These are phyloP conservation scores for Pogonocherus hispidulus DNA, from an alignment of 2,888 invertebrate species.

Conservation along the genomic window DNA sequence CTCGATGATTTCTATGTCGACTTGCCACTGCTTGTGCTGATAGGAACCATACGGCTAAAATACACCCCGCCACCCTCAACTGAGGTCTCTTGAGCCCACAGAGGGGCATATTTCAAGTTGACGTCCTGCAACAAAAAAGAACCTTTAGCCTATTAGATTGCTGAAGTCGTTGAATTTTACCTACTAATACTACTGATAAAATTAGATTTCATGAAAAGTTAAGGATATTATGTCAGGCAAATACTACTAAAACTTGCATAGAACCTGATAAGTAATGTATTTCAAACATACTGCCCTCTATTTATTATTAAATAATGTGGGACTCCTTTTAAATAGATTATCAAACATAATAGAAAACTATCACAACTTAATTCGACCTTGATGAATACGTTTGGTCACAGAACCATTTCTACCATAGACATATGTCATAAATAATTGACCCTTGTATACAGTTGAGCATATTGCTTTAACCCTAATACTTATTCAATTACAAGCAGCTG, in stretches of 20 bases:
- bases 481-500: slow-evolving; percentile 41
- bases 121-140: slow-evolving; percentile 37
- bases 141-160: too few species aligned
- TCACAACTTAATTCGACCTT: too few species aligned
- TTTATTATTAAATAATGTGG: neutral
- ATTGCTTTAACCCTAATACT: slow-evolving; percentile 32
- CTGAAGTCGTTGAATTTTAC: too few species aligned
- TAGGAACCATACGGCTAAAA: slow-evolving; percentile 46
- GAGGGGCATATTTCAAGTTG: slow-evolving; percentile 38
- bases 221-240: too few species aligned
- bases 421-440: slow-evolving; percentile 38
- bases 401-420: slow-evolving; percentile 13
- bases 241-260: too few species aligned
- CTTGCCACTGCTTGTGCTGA: slow-evolving; percentile 38
- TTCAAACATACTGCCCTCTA: too few species aligned
- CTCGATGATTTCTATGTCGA: slow-evolving; percentile 42
- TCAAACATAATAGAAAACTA: too few species aligned
- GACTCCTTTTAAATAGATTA: too few species aligned
- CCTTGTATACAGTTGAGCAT: slow-evolving; percentile 27
- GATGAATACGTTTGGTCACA: neutral
- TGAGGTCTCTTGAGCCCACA: slow-evolving; percentile 39
- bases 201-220: too few species aligned
- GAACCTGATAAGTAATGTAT: too few species aligned
- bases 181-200: too few species aligned
- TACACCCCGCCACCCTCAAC: slow-evolving; percentile 43